Percentiles rank a stretch among this genome's conserved stretches.
These are phyloP conservation scores for Melikaiella ostensackeni DNA, from an alignment of 2,888 invertebrate genomes.

Conservation along the genomic window DNA sequence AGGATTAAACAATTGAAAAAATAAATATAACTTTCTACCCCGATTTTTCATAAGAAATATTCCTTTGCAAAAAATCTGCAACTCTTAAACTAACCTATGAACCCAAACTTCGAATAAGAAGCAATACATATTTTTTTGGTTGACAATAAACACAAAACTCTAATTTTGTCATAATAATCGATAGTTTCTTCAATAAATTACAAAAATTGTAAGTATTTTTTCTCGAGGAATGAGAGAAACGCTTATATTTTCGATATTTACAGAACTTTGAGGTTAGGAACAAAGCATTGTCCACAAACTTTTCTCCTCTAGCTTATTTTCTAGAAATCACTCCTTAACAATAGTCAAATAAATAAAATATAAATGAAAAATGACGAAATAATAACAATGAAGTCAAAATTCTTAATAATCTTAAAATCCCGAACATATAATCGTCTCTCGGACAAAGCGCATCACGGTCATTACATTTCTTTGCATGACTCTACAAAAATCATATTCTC, in stretches of 20 bases:
- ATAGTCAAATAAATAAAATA: not conserved
- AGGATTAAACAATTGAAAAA: too few relatives aligned
- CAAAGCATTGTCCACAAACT: not conserved
- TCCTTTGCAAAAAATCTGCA: too few relatives aligned
- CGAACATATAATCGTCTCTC: not conserved
- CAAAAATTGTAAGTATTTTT: not conserved
- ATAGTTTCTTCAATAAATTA: not conserved
- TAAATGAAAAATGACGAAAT: not conserved
- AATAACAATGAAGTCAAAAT: not conserved
- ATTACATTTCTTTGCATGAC: not conserved
- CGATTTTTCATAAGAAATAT: too few relatives aligned
- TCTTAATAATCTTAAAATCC: not conserved
- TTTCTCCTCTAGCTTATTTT: not conserved
- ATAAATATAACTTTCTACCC: too few relatives aligned
- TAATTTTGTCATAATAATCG: not conserved
- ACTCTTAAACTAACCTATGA: too few relatives aligned
- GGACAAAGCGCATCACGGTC: not conserved
- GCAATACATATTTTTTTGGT: too few relatives aligned
- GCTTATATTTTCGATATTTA: too few relatives aligned
- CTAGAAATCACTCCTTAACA: not conserved
- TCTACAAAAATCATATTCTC: not conserved
- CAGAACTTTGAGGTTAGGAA: not conserved
- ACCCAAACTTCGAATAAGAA: too few relatives aligned
- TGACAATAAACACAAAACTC: not conserved
- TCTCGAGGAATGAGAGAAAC: too few relatives aligned